Percentiles rank a stretch among this genome's conserved stretches.
phyloP scores from a whole-genome alignment of 2,797 vertebrate species.

The Moxostoma hubbsi region DNA sequence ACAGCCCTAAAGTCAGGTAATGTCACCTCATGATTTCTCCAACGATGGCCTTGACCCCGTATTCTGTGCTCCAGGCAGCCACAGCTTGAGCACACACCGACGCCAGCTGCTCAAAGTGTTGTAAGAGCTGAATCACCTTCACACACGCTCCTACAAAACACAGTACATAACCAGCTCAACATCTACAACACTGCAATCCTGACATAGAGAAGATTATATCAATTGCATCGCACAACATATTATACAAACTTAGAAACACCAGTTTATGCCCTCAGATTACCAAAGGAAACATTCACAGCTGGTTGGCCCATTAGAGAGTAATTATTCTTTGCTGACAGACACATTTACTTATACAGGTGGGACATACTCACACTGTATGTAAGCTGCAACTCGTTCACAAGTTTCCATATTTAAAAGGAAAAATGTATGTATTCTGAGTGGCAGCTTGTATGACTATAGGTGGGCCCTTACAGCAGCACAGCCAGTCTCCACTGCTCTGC shows the following conservation, averaged over 20 bases:
- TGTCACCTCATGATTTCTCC: slow-evolving; percentile 90
- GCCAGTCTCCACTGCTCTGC: slow-evolving; percentile 78
- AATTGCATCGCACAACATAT: background rate
- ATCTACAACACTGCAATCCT: too few relatives aligned
- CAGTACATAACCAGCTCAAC: background rate
- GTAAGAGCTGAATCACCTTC: slow-evolving; percentile 92
- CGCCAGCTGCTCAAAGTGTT: slow-evolving; percentile 93
- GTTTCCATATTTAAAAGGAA: slow-evolving; percentile 57
- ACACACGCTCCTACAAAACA: slow-evolving; percentile 84
- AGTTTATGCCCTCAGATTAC: slow-evolving; percentile 76
- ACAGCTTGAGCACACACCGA: slow-evolving; percentile 89
- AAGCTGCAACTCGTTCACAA: slow-evolving; percentile 52
- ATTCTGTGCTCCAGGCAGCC: slow-evolving; percentile 89
- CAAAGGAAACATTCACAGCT: slow-evolving; percentile 72
- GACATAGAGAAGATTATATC: too few relatives aligned
- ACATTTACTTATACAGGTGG: slow-evolving; percentile 57
- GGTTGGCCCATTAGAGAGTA: slow-evolving; percentile 58
- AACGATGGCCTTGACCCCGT: slow-evolving; percentile 87
- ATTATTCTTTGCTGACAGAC: slow-evolving; percentile 60
- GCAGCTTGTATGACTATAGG: slow-evolving; percentile 73
- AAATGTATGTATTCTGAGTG: slow-evolving; percentile 28
- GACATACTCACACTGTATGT: slow-evolving; percentile 61
- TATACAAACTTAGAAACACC: background rate
- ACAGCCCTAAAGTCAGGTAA: too few relatives aligned
- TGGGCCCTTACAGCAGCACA: slow-evolving; percentile 89